Percentiles rank a stretch among this genome's conserved stretches.
phyloP scores from a whole-genome alignment of 2,888 invertebrate genomes.

The Galerucella nymphaeae region DNA sequence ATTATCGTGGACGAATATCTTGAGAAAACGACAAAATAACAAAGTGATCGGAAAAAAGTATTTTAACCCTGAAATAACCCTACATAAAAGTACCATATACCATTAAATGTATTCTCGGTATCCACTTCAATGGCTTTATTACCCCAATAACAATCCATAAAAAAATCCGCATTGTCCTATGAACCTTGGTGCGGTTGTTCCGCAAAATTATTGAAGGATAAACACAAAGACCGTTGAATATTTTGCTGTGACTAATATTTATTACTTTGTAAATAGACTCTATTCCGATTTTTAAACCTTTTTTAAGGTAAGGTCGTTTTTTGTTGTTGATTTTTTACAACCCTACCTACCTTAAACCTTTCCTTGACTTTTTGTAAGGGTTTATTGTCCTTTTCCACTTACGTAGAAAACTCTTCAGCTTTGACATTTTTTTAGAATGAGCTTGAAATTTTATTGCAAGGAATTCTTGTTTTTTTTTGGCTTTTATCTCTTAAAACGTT shows the following conservation, averaged over 20 bases:
- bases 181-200: constrained; percentile 42
- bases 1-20: no score
- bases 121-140: constrained; percentile 32
- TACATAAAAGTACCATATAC: neutral
- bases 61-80: constrained; percentile 3
- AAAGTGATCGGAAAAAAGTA: neutral
- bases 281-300: constrained; percentile 36
- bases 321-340: constrained; percentile 53
- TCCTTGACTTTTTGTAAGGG: constrained; percentile 51
- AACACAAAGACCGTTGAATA: constrained; percentile 38
- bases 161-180: constrained; percentile 25
- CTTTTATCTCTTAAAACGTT: no score
- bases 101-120: constrained; percentile 17
- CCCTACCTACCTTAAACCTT: constrained; percentile 49
- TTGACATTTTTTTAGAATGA: neutral
- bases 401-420: neutral
- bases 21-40: no score
- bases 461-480: no score
- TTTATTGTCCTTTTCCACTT: constrained; percentile 44
- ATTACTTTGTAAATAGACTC: constrained; percentile 39
- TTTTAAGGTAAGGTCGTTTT: constrained; percentile 44
- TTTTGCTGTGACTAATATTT: constrained; percentile 44
- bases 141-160: constrained; percentile 38
- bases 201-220: constrained; percentile 42
- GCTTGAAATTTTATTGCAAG: neutral